phyloP scores from a whole-genome alignment of 2,797 vertebrate species.

The Molothrus ater region DNA sequence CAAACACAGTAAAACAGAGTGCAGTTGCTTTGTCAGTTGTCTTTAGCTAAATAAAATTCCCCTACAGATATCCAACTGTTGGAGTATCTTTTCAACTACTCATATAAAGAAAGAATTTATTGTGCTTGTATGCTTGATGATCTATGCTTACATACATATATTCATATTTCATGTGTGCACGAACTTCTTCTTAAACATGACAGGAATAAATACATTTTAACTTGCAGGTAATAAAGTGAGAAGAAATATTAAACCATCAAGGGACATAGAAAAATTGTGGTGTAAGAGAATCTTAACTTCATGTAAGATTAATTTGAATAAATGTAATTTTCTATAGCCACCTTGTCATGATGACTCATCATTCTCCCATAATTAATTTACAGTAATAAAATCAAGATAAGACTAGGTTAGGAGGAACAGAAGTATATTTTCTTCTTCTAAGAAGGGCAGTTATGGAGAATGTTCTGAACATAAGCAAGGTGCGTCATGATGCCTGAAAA shows the following conservation, averaged over 20 bases:
- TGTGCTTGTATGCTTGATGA: neutral
- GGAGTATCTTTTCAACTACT: neutral
- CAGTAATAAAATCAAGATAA: constrained; percentile 63
- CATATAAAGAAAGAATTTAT: neutral
- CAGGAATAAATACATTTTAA: constrained; percentile 24
- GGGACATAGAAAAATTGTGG: neutral
- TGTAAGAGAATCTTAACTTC: constrained; percentile 40
- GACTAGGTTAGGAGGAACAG: neutral
- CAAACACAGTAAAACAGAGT: neutral
- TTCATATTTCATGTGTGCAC: neutral
- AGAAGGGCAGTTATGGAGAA: neutral
- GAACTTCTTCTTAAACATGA: neutral
- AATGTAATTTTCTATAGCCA: constrained; percentile 37
- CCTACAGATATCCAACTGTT: neutral
- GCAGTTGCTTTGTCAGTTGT: neutral
- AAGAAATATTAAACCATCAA: neutral
- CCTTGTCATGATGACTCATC: constrained; percentile 41
- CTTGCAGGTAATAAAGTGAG: neutral
- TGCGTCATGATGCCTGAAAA: fast-evolving
- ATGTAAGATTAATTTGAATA: constrained; percentile 47
- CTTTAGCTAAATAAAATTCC: neutral
- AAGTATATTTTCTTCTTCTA: neutral
- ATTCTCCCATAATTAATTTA: constrained; percentile 53
- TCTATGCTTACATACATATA: neutral
- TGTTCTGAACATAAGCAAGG: neutral